phyloP scores from a whole-genome alignment of 2,113 vertebrate species.

The Rhinolophus sinicus region DNA sequence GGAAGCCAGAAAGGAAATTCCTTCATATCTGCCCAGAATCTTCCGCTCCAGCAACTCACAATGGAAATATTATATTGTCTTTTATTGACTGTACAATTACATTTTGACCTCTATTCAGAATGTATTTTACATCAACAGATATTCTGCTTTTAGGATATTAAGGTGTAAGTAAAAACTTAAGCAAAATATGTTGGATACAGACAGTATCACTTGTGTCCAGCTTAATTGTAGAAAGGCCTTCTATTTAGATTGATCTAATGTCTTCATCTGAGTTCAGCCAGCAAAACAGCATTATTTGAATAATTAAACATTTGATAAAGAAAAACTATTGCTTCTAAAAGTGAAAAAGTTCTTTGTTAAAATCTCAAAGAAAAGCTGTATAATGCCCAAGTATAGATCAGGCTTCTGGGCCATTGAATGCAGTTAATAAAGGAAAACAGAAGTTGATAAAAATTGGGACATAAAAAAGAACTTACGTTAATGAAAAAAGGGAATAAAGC shows the following conservation, averaged over 20 bases:
- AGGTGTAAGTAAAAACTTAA: background rate
- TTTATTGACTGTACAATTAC: background rate
- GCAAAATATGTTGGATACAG: background rate
- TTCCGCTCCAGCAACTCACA: background rate
- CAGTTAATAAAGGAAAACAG: background rate
- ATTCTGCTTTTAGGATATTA: background rate
- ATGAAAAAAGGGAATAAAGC: background rate
- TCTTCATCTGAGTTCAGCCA: background rate
- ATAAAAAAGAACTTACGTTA: background rate
- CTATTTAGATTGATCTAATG: background rate
- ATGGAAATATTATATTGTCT: background rate
- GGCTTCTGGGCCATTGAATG: background rate
- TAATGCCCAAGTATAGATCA: background rate
- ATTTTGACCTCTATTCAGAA: background rate
- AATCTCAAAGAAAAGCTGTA: background rate
- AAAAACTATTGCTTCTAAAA: constrained; percentile 28
- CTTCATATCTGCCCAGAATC: background rate
- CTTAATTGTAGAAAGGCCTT: background rate
- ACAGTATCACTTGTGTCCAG: background rate
- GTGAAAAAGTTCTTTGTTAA: background rate
- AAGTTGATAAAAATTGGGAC: background rate
- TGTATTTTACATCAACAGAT: background rate
- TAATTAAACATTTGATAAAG: background rate
- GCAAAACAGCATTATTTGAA: background rate
- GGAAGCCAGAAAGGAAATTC: background rate